phyloP scores from a whole-genome alignment of 92 coral and sea anemone genomes.

The Blastomussa wellsi region DNA sequence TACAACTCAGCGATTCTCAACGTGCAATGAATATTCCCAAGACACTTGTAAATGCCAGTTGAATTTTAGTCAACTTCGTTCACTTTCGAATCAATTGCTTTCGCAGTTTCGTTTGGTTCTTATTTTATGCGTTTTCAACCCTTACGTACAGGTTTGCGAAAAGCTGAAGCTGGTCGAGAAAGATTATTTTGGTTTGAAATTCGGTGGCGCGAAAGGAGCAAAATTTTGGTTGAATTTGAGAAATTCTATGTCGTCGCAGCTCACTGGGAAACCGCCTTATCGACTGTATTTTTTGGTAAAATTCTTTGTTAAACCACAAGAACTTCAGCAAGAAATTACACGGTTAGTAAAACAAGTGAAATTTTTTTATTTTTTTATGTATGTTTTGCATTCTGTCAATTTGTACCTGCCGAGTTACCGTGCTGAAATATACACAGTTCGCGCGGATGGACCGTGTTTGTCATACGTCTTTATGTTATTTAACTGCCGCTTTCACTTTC shows the following conservation, averaged over 20 bases:
- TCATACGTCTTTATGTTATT: not conserved
- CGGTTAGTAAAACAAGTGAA: conserved; percentile 71
- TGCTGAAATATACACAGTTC: conserved; percentile 4
- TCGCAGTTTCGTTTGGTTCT: not conserved
- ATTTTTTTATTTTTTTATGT: conserved; percentile 26
- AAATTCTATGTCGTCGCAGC: conserved; percentile 88
- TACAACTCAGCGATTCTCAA: conserved; percentile 26
- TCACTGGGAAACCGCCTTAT: conserved; percentile 92
- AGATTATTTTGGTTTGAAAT: conserved; percentile 96
- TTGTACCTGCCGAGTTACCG: conserved; percentile 14
- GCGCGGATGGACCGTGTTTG: conserved; percentile 5
- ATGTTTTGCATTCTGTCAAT: conserved; percentile 34
- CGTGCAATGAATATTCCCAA: conserved; percentile 40
- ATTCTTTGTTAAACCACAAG: conserved; percentile 98
- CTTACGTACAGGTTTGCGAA: conserved; percentile 93
- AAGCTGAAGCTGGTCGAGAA: conserved; percentile 85
- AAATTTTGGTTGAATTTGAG: conserved; percentile 93
- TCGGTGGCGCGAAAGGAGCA: conserved; percentile 86
- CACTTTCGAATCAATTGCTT: conserved; percentile 13
- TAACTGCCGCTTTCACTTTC: conserved; percentile 13
- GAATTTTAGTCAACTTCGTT: conserved; percentile 14
- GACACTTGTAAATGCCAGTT: conserved; percentile 33
- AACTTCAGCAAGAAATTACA: conserved; percentile 97
- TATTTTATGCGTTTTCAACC: conserved; percentile 23
- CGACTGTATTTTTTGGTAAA: conserved; percentile 92